Evolutionary conservation across 2,888 invertebrate genomes (phyloP), one percentile per base, ranked within the genome.

Genomic region (Apoda limacodes): DNA sequence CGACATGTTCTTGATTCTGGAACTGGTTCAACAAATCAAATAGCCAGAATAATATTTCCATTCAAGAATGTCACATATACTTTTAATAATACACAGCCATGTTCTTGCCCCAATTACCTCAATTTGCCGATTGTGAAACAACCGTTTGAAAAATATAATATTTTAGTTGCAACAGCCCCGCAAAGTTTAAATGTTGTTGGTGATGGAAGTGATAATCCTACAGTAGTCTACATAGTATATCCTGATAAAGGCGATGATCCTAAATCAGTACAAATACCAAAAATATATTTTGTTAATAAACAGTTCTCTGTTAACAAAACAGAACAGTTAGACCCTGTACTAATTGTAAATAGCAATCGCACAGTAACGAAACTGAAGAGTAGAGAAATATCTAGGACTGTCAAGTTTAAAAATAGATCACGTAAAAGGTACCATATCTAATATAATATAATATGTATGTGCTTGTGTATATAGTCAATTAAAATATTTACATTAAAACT

Each of bases 291-390:
- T 33, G 62, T 75, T 1, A 63, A 50, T 19, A 56, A 54, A 34
- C 37, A 30, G 2, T 34, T 42, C 4, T 37, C 47, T 25, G 26
- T 39, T 1, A 30, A 32, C 7, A 57, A 50, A 21, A 56, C 47
- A 19, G 37, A 46, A 11, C 39, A 42, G 9, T 32, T 44, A 2
- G 66, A 70, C 22, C 69, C 70, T 0, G 42, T 76, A 33, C 30
- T 72, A 3, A 51, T 76, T 4, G 43, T 78, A 5, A 60, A 76
- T 33, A 68, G 42, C 39, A 76, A 76, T 30, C 55, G 78, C 17
- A 75, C 69, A 0, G 69, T 75, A 0, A 75, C 78, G 0, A 64
- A 68, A 2, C 25, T 75, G 9, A 69, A 61, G 36, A 78, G 78
- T 39, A 66, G 56, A 33, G 60, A 62, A 42, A 45, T 78, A 11